Percentiles rank a stretch among this genome's conserved stretches.
These are phyloP conservation scores for Oriolus oriolus DNA, from an alignment of 2,113 vertebrate species.

Conservation along the genomic window DNA sequence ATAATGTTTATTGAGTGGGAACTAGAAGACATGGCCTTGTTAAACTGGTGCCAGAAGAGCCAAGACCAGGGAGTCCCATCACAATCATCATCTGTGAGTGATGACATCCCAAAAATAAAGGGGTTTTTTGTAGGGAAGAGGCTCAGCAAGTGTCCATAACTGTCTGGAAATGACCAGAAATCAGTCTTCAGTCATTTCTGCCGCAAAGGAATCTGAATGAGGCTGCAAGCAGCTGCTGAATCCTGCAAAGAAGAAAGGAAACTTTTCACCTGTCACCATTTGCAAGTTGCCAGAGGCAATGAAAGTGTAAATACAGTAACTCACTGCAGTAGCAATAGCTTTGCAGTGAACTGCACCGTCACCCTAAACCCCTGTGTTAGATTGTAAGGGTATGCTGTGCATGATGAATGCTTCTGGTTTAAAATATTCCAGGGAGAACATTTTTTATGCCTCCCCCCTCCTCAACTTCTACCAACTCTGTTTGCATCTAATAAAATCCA, in stretches of 20 bases:
- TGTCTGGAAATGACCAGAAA: background rate
- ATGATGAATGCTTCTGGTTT: constrained; percentile 23
- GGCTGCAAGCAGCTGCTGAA: background rate
- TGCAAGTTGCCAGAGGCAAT: background rate
- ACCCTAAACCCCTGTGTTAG: background rate
- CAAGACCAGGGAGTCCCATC: background rate
- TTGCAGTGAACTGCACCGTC: constrained; percentile 8
- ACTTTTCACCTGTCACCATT: constrained; percentile 9
- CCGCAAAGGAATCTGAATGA: background rate
- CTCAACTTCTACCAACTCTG: background rate
- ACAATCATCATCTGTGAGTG: background rate
- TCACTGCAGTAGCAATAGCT: constrained; percentile 19
- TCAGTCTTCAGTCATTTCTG: background rate
- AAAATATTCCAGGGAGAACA: constrained; percentile 41
- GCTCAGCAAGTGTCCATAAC: background rate
- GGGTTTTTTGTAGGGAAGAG: background rate
- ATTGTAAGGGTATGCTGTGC: background rate
- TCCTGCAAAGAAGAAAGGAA: background rate
- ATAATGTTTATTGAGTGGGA: background rate
- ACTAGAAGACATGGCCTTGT: background rate
- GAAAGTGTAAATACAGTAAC: background rate
- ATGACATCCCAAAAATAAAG: background rate
- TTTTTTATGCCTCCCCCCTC: constrained; percentile 3
- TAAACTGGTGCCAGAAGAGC: background rate
- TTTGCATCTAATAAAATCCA: constrained; percentile 41